Base-by-base conservation (phyloP, 1,140 invertebrate genomes). In the Neodiprion fabricii region DNA sequence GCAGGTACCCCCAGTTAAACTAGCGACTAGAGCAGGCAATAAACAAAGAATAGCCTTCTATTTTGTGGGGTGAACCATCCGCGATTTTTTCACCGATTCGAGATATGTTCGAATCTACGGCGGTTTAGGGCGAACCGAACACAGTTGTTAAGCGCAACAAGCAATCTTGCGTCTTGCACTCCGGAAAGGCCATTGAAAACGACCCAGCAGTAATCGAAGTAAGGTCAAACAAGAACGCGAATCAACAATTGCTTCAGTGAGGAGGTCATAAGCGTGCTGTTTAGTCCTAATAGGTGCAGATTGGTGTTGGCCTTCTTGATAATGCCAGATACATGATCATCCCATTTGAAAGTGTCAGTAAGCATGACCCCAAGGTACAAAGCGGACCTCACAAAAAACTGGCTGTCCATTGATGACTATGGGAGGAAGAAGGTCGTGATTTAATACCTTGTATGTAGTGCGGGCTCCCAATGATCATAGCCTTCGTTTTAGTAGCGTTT, bases 131-230 rank as follows among this genome's bases (percentile, higher is more conserved):
- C 69, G 40, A 70, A 70, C 8, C 69, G 69, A 14, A 70, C 28
- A 9, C 28, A 70, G 14, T 48, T 47, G 50, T 70, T 70, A 11
- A 70, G 50, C 12, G 69, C 48, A 14, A 70, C 69, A 7, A 48
- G 69, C 9, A 70, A 10, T 40, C 50, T 70, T 40, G n/a, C 28
- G 5, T 10, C 69, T 3, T 28, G 12, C 40, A 40, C 14, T 70
- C 28, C 28, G 1, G 28, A 40, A 40, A 40, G 28, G 28, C 5
- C 28, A 5, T 40, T 40, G 28, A 40, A 70, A 48, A 70, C 23
- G 0, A 70, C 69, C 28, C 48, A 40, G 21, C 69, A 70, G 10
- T 70, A 70, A 2, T 70, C 69, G 40, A 70, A 70, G 23, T 70
- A 48, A 40, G 69, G 17, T 12, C 47, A 9, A 2, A 70, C 69